Base-by-base conservation (phyloP, 2,113 vertebrate genomes). In the Pituophis catenifer region DNA sequence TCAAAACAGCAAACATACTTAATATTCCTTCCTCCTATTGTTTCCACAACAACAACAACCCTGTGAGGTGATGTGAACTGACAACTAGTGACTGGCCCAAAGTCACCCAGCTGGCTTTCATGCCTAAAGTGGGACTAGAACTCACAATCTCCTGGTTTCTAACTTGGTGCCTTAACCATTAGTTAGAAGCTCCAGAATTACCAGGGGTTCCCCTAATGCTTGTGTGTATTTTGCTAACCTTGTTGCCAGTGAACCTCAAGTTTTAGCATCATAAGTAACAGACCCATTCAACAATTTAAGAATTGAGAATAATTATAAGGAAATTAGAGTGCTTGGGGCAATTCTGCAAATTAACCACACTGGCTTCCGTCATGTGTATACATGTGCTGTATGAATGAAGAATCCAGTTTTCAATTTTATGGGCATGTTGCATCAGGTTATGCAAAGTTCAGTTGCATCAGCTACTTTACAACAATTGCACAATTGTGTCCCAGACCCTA, bases 361-460 rank as follows among this genome's bases (percentile, higher is more conserved):
- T 0, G 0, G 54, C 89, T 96, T 95, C 95, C 92, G 92, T 96
- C 94, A 95, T 7, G 1, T 58, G 38, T 94, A 10, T 89, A 52
- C 91, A 70, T 0, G 2, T 29, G 26, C 90, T 91, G 38, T 54
- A 24, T 29, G 92, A 89, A 88, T 44, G 90, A 96, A 94, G 65
- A 53, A 94, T 59, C 91, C 91, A 92, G 94, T 94, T 94, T 96
- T 95, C 94, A 95, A 93, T 94, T 91, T 92, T 90, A 94, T 93
- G 70, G 58, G 90, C 92, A 90, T 95, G 96, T 97, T 97, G 97
- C 96, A 0, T 97, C 96, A 97, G 95, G 95, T 96, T 96, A 96
- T 96, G 92, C 95, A 96, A 97, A 96, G 96, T 96, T 97, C 97
- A 96, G 93, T 97, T 97, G 97, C 97, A 97, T 97, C 97, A 97